Conservation (phyloP, 64 coral and sea anemone species). For the Dendrophyllia cribrosa region DNA sequence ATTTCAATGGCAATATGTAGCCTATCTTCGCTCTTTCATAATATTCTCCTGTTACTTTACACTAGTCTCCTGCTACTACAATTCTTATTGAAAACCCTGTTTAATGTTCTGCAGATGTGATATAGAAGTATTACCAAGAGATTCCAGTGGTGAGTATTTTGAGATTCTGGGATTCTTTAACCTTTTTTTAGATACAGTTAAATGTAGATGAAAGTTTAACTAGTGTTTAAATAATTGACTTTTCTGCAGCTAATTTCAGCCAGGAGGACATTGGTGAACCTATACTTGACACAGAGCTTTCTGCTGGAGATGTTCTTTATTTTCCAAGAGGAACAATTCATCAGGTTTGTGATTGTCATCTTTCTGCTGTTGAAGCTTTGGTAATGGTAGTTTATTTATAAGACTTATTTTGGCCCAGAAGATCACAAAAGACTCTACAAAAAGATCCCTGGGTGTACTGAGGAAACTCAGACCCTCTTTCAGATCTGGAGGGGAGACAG, state of each 20-base stretch:
- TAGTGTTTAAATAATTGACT: background rate
- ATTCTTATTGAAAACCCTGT: no score
- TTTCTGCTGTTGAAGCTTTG: background rate
- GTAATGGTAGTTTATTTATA: no score
- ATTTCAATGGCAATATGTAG: no score
- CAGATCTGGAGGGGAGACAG: no score
- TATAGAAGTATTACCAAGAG: conserved; percentile 86
- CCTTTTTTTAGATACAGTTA: background rate
- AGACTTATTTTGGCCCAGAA: background rate
- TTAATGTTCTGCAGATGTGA: conserved; percentile 52
- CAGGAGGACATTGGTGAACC: conserved; percentile 95
- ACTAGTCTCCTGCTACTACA: no score
- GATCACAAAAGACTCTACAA: no score
- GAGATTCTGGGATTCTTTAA: background rate
- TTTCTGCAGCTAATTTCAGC: conserved; percentile 78
- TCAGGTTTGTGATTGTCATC: conserved; percentile 63
- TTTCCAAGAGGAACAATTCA: conserved; percentile 99
- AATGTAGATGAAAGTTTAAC: no score
- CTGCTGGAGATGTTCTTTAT: conserved; percentile 93
- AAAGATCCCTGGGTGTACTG: no score
- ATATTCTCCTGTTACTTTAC: no score
- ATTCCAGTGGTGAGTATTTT: conserved; percentile 84
- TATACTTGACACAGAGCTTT: conserved; percentile 88
- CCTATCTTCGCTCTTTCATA: no score
- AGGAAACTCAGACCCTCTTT: no score